These are phyloP conservation scores for Paracentrotus lividus DNA, from an alignment of 53 echinoderm and acorn worm genomes.

Conservation along the genomic window DNA sequence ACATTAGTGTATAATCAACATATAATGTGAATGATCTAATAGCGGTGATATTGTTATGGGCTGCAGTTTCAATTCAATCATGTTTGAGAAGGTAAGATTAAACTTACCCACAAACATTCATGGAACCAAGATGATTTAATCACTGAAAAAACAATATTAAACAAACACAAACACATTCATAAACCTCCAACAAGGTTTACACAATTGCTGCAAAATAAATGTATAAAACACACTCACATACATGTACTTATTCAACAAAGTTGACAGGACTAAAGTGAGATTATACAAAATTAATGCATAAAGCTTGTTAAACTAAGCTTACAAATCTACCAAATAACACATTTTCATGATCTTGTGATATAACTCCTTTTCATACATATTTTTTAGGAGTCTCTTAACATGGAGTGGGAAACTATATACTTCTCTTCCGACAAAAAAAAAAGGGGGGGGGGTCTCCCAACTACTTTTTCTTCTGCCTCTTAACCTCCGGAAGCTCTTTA, in stretches of 20 bases:
- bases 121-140: neutral
- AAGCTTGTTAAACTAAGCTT: neutral
- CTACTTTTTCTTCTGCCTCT: constrained; percentile 87
- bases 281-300: neutral
- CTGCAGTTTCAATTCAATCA: neutral
- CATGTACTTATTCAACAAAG: neutral
- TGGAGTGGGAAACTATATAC: neutral
- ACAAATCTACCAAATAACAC: neutral
- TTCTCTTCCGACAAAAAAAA: neutral
- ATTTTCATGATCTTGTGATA: neutral
- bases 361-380: neutral
- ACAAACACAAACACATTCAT: neutral
- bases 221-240: neutral
- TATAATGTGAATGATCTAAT: neutral
- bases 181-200: neutral
- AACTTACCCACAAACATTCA: neutral
- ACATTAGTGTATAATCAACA: neutral
- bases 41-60: neutral
- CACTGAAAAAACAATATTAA: neutral
- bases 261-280: neutral
- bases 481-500: constrained; percentile 72
- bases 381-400: neutral
- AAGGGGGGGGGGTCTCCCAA: neutral
- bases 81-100: neutral
- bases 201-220: neutral